These are phyloP conservation scores for Rhincodon typus DNA, from an alignment of 2,797 vertebrate genomes.

Conservation along the genomic window DNA sequence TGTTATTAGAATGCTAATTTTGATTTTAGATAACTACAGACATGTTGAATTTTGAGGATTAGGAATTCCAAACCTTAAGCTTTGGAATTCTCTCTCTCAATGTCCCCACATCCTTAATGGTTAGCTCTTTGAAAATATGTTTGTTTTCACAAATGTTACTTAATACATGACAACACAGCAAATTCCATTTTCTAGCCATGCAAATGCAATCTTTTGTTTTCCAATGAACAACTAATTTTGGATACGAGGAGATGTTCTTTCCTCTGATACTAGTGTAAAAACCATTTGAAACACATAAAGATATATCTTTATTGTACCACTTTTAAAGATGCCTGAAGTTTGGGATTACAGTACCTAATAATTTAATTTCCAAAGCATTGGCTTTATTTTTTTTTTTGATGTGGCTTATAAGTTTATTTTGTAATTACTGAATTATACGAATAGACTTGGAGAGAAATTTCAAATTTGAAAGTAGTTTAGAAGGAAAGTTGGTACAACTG, in stretches of 20 bases:
- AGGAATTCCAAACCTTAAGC: not conserved
- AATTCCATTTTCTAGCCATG: not conserved
- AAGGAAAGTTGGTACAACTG: not conserved
- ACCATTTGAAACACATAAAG: not conserved
- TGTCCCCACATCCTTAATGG: too few species aligned
- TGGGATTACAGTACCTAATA: not conserved
- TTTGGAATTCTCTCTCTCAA: conserved; percentile 14
- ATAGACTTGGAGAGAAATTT: not conserved
- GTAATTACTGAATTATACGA: not conserved
- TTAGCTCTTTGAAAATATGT: too few species aligned
- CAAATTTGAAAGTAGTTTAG: not conserved
- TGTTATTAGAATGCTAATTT: not conserved
- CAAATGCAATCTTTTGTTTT: not conserved
- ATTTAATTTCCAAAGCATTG: not conserved
- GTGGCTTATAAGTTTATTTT: conserved; percentile 1
- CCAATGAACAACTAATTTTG: not conserved
- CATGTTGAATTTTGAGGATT: not conserved
- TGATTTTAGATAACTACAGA: not conserved
- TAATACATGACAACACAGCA: not conserved
- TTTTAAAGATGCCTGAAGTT: not conserved
- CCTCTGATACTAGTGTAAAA: not conserved
- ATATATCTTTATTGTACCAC: not conserved
- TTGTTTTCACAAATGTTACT: not conserved
- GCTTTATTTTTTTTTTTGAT: conserved; percentile 1
- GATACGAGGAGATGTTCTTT: not conserved